Percentiles rank a stretch among this genome's conserved stretches.
Conservation (phyloP, 2,113 vertebrate species). For the Carlito syrichta region DNA sequence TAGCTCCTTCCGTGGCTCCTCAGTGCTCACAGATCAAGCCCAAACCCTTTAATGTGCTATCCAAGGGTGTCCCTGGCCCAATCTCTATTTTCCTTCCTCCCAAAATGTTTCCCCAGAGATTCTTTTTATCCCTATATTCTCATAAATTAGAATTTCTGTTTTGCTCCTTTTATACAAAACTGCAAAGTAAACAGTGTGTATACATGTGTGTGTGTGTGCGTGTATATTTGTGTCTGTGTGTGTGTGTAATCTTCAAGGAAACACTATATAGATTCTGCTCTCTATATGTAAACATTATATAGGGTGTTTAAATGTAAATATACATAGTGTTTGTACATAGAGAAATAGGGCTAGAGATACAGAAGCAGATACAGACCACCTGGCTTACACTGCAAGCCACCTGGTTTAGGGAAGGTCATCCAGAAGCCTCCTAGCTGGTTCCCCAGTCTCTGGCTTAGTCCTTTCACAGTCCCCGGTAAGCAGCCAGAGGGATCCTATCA, state of each 20-base stretch:
- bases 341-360: not conserved
- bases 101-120: not conserved
- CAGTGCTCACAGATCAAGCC: not conserved
- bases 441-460: not conserved
- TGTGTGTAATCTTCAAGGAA: not conserved
- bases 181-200: not conserved
- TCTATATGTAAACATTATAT: not conserved
- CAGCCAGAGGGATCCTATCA: not conserved
- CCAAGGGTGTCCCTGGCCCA: not conserved
- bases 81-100: not conserved
- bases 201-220: not conserved
- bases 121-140: not conserved
- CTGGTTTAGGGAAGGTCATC: not conserved
- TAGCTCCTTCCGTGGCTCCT: not conserved
- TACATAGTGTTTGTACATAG: not conserved
- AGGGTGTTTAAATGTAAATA: too few species aligned
- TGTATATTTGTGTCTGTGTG: not conserved
- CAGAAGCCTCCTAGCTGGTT: not conserved
- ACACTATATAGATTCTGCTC: not conserved
- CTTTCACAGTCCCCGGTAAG: not conserved
- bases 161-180: not conserved
- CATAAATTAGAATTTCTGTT: not conserved
- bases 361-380: not conserved
- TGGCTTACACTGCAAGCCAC: not conserved
- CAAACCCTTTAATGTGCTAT: not conserved